Conservation (phyloP, 2,797 vertebrate species). For the Acanthurus leucopareius region DNA sequence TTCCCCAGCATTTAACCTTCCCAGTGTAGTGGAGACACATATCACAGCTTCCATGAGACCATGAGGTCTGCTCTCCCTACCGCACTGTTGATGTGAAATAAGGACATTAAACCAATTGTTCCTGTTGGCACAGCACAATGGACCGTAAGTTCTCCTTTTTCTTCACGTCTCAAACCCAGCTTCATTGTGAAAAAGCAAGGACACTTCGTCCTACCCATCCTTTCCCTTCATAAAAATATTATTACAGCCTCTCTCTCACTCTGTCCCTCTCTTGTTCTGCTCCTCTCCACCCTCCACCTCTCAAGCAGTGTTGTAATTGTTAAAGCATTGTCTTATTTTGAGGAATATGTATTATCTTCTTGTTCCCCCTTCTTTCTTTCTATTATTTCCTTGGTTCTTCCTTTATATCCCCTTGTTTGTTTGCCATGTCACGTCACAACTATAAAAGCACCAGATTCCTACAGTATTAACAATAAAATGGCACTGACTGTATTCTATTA, state of each 20-base stretch:
- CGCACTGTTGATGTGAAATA: slow-evolving; percentile 16
- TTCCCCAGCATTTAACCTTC: background rate
- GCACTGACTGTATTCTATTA: slow-evolving; percentile 39
- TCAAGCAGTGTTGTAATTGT: slow-evolving; percentile 15
- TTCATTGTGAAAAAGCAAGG: slow-evolving; percentile 25
- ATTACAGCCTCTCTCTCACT: slow-evolving; percentile 32
- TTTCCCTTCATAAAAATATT: slow-evolving; percentile 51
- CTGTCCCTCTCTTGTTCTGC: slow-evolving; percentile 31
- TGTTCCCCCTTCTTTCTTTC: slow-evolving; percentile 9
- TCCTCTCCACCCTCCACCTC: slow-evolving; percentile 33
- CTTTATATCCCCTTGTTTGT: slow-evolving; percentile 10
- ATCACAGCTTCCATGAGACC: background rate
- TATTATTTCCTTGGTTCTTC: slow-evolving; percentile 6
- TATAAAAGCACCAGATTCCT: slow-evolving; percentile 5
- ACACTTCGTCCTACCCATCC: slow-evolving; percentile 20
- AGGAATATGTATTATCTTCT: slow-evolving; percentile 35
- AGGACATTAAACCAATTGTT: slow-evolving; percentile 23
- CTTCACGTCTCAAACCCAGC: slow-evolving; percentile 12
- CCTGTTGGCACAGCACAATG: background rate
- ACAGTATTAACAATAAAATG: background rate
- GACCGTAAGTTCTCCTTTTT: slow-evolving; percentile 9
- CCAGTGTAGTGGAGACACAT: background rate
- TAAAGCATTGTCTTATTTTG: slow-evolving; percentile 45
- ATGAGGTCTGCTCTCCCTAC: slow-evolving; percentile 9
- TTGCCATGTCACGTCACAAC: slow-evolving; percentile 9